phyloP scores from a whole-genome alignment of 2,888 invertebrate genomes.

The Chloroclystis v-ata region DNA sequence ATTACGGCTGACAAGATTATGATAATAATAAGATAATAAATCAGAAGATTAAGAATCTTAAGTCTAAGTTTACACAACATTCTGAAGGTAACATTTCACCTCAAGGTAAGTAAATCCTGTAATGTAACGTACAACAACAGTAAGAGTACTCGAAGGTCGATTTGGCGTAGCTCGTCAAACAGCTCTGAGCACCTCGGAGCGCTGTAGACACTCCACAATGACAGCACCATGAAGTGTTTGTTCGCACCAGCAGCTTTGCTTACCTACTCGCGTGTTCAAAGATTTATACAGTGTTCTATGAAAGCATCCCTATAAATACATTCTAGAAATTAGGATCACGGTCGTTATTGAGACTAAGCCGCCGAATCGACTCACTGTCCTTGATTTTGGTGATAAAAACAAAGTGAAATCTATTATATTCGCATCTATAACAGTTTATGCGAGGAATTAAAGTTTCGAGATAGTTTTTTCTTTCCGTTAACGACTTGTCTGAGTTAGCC shows the following conservation, averaged over 20 bases:
- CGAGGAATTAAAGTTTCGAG: conserved; percentile 42
- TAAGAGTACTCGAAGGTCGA: conserved; percentile 50
- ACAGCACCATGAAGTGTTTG: conserved; percentile 47
- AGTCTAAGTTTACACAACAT: too few species aligned
- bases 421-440: conserved; percentile 40
- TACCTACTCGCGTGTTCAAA: conserved; percentile 43
- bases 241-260: conserved; percentile 43
- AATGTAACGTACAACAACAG: conserved; percentile 25
- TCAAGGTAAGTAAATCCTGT: neutral
- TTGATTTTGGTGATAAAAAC: conserved; percentile 36
- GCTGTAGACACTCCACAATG: conserved; percentile 57
- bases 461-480: conserved; percentile 39
- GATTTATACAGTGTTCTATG: conserved; percentile 39
- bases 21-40: too few species aligned
- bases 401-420: conserved; percentile 44
- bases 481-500: conserved; percentile 42
- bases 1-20: too few species aligned
- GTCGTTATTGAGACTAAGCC: conserved; percentile 23
- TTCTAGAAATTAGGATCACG: conserved; percentile 22
- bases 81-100: too few species aligned
- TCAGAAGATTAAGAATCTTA: too few species aligned
- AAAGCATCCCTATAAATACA: conserved; percentile 17
- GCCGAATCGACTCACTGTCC: conserved; percentile 32
- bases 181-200: conserved; percentile 44
- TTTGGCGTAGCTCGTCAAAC: conserved; percentile 54